Evolutionary conservation across 2,888 invertebrate species (phyloP).

Genomic region (Dicranocentrus wangi): DNA sequence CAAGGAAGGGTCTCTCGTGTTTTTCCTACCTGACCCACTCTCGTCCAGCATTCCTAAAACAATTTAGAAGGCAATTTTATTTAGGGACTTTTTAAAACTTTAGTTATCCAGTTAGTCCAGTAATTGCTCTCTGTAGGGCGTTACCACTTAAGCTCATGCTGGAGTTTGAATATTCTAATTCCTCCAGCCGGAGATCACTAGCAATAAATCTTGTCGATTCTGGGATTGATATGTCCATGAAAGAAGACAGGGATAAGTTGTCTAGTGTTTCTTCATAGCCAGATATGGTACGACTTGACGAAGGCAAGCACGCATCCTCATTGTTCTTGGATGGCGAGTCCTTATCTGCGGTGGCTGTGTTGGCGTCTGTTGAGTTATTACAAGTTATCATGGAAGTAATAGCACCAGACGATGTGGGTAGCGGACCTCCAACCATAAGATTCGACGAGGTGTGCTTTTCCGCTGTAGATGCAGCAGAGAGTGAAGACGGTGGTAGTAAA

Average conservation of each 20-base stretch:
- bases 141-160: slow-evolving; percentile 66
- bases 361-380: not conserved
- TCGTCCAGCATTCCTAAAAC: slow-evolving; percentile 52
- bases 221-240: slow-evolving; percentile 72
- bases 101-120: not conserved
- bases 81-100: no score
- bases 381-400: not conserved
- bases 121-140: not conserved
- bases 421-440: slow-evolving; percentile 7
- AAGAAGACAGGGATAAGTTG: slow-evolving; percentile 71
- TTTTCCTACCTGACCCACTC: slow-evolving; percentile 31
- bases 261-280: slow-evolving; percentile 60
- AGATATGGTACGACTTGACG: slow-evolving; percentile 8
- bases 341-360: slow-evolving; percentile 14
- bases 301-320: not conserved
- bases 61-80: not conserved
- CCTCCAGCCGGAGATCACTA: slow-evolving; percentile 66
- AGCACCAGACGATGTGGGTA: slow-evolving; percentile 6
- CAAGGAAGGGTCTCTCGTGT: slow-evolving; percentile 37
- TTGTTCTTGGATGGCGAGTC: slow-evolving; percentile 7
- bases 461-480: not conserved
- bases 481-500: slow-evolving; percentile 14
- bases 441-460: slow-evolving; percentile 6
- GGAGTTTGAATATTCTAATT: slow-evolving; percentile 67
- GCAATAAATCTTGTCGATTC: slow-evolving; percentile 70